phyloP scores from a whole-genome alignment of 2,888 invertebrate species.

The Pristionchus mayeri region DNA sequence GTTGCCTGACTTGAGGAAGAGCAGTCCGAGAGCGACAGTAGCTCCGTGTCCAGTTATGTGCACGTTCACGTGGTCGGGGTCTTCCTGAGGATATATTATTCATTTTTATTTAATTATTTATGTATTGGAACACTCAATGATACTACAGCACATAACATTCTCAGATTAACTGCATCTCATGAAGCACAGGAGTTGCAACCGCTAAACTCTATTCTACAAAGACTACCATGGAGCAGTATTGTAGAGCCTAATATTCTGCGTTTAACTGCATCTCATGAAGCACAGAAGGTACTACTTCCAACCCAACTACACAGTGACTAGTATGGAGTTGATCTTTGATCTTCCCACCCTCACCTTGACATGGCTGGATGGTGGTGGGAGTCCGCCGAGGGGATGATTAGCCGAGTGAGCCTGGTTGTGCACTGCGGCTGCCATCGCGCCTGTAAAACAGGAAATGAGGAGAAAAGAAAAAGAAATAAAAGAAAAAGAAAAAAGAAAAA shows the following conservation, averaged over 20 bases:
- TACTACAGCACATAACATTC: too few relatives aligned
- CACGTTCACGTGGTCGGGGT: slow-evolving; percentile 91
- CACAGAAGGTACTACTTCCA: too few relatives aligned
- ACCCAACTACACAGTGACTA: too few relatives aligned
- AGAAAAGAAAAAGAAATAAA: too few relatives aligned
- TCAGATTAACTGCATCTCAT: too few relatives aligned
- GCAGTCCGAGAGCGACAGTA: slow-evolving; percentile 91
- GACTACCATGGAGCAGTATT: too few relatives aligned
- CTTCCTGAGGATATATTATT: too few relatives aligned
- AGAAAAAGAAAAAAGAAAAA: too few relatives aligned
- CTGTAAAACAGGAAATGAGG: neutral
- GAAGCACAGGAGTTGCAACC: neutral
- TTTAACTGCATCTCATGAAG: too few relatives aligned
- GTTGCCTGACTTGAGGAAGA: slow-evolving; percentile 90
- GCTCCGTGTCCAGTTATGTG: slow-evolving; percentile 97
- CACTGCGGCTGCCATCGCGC: neutral
- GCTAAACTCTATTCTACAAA: too few relatives aligned
- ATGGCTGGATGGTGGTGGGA: slow-evolving; percentile 27
- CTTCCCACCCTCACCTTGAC: slow-evolving; percentile 6
- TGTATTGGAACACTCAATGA: too few relatives aligned
- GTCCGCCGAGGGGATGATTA: slow-evolving; percentile 8
- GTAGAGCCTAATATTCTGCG: too few relatives aligned
- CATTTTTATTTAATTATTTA: neutral
- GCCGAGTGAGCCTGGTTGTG: neutral
- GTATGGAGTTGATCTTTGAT: neutral